Base-by-base conservation (phyloP, 2,113 vertebrate genomes). In the Tachysurus vachellii region DNA sequence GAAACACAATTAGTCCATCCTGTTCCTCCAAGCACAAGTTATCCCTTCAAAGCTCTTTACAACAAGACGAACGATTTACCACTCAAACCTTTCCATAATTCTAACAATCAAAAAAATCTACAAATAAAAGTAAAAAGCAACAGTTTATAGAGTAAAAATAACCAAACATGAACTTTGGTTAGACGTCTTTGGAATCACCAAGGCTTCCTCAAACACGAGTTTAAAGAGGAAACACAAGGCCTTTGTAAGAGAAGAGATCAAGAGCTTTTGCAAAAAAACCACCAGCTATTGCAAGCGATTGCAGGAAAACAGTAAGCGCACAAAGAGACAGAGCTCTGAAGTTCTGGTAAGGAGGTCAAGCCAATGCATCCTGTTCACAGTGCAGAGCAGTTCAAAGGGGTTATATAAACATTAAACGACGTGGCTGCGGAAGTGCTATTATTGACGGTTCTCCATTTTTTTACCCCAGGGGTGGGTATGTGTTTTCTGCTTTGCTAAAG, bases 181-280 rank as follows among this genome's bases (percentile, higher is more conserved):
- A 47, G 28, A 81, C 77, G 21, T 62, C 64, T 81, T 47, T 36
- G 36, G 64, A 59, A 59, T 81, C 64, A 71, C 77, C 31, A 0
- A 56, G 77, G 64, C 17, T 70, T 80, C 77, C 77, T 70, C 53
- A 28, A 80, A 71, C 85, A 68, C 1, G 31, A 77, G 16, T 4
- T 86, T 42, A 54, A 66, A 86, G 54, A 86, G 61, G 85, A 68
- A 71, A 64, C 73, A 77, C 44, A 11, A 86, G 66, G 21, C 53
- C 31, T 86, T 61, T 71, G 64, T 59, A 13, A 81, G 47, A 70
- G 31, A 47, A 12, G 36, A 86, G 54, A 87, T 87, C 85, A 82
- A 87, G 66, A 31, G 79, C 44, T 57, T 75, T 50, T 75, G 79
- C 85, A 87, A 73, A 61, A 44, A 54, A 77, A 77, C 36, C 79